Percentiles rank a stretch among this genome's conserved stretches.
phyloP scores from a whole-genome alignment of 2,888 invertebrate species.

The Cancer borealis region DNA sequence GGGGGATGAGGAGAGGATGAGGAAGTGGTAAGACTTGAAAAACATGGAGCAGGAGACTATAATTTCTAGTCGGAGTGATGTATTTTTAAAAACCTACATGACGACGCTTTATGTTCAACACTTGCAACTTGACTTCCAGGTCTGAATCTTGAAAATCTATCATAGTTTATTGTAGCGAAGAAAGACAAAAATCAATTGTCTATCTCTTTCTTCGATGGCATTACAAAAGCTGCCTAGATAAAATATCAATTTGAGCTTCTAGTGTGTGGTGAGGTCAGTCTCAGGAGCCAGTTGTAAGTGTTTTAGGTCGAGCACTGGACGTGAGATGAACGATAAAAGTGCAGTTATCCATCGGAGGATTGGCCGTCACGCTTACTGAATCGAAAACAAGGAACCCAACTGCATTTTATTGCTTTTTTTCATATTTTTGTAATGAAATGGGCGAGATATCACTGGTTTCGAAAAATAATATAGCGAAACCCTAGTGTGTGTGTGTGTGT shows the following conservation, averaged over 20 bases:
- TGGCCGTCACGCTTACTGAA: not conserved
- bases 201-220: not conserved
- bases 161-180: not conserved
- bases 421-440: conserved; percentile 24
- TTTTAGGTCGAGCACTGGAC: not conserved
- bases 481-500: conserved; percentile 40
- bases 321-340: conserved; percentile 8
- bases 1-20: not conserved
- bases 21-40: not conserved
- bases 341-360: not conserved
- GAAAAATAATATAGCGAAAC: not conserved
- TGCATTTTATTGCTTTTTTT: not conserved
- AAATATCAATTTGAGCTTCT: not conserved
- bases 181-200: not conserved
- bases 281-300: not conserved
- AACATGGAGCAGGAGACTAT: not conserved
- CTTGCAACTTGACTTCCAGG: not conserved
- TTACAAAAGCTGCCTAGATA: not conserved
- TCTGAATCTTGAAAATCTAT: not conserved
- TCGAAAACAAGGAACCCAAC: not conserved
- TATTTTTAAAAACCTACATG: conserved; percentile 6
- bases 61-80: not conserved
- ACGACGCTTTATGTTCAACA: not conserved
- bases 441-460: not conserved
- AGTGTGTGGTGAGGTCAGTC: not conserved